Base-by-base conservation (phyloP, 2,113 vertebrate genomes). In the Nyctereutes procyonoides region DNA sequence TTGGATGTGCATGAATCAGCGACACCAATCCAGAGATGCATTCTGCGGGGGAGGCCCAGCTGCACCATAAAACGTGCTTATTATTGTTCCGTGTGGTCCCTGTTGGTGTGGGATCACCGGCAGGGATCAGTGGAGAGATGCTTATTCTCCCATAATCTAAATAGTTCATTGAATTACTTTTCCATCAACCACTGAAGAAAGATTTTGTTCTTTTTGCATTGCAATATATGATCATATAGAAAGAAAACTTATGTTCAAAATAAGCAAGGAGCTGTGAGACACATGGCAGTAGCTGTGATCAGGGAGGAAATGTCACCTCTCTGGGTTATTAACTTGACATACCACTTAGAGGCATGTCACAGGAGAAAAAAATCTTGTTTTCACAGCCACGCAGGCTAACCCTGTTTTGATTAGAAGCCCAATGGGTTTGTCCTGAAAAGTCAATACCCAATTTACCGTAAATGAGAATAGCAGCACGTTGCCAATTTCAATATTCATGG, bases 301-400 rank as follows among this genome's bases (percentile, higher is more conserved):
- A 82, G 74, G 95, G 94, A 97, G 95, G 88, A 96, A 97, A 96
- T 95, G 96, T 93, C 96, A 96, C 93, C 92, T 96, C 93, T 90
- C 73, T 2, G 62, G 97, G 89, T 96, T 97, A 97, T 95, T 97
- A 96, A 92, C 95, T 88, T 97, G 97, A 98, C 87, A 90, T 82
- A 96, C 87, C 83, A 96, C 92, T 96, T 95, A 96, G 91, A 97
- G 93, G 83, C 91, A 93, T 89, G 97, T 95, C 83, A 97, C 19
- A 62, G 62, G 77, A 15, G 20, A 35, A 76, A 83, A 73, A 96
- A 91, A 80, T 89, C 88, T 93, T 96, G 91, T 95, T 97, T 97
- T 93, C 62, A 91, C 88, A 95, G 67, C 63, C 82, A 90, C 43
- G 88, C 87, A 71, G 58, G 69, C 95, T 96, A 95, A 88, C 93